Evolutionary conservation across 2,888 invertebrate species (phyloP), one percentile per base, ranked within the genome.

Genomic region (Drosophila falleni): DNA sequence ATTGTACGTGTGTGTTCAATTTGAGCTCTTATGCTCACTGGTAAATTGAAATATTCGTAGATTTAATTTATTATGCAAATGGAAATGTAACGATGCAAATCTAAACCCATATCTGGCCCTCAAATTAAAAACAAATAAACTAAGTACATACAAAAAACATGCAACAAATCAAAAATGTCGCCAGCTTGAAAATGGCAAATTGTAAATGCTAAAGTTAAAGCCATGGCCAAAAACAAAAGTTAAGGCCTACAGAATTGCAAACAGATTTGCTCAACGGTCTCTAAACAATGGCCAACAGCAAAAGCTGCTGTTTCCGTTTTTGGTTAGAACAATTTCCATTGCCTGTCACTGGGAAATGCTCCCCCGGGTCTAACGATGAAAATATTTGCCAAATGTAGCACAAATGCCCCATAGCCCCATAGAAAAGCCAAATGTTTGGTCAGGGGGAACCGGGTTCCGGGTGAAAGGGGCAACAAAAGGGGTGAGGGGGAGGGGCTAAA

Each of bases 51-150:
- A 37, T 35, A 42, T 13, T 61, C 9, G 9, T 42, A 37, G 33
- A 56, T 74, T 69, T 55, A 73, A 78, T 87, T 81, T 75, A 74
- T 66, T 89, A 87, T 84, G 85, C 79, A 89, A 85, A 87, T 87
- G 55, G 63, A 72, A 72, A 49, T 75, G 68, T 69, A 61, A 58
- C 68, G 66, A 62, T 62, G 61, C 46, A 61, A 59, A 39, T 61
- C 46, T 29, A 80, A 55, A 35, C 41, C 23, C 47, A 50, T 50
- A 49, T 64, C 55, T 75, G 71, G 60, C 59, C 70, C 61, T 66
- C 68, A 85, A 84, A 81, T 84, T 62, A 60, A 84, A 87, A 78
- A 49, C 76, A 85, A 84, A 89, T 79, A 81, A 78, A 70, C 58
- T 41, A 78, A 70, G 55, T 8, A 29, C 23, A 23, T 41, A 47